Evolutionary conservation across 2,797 vertebrate genomes (phyloP), one percentile per base, ranked within the genome.

Genomic region (Chelmon rostratus): DNA sequence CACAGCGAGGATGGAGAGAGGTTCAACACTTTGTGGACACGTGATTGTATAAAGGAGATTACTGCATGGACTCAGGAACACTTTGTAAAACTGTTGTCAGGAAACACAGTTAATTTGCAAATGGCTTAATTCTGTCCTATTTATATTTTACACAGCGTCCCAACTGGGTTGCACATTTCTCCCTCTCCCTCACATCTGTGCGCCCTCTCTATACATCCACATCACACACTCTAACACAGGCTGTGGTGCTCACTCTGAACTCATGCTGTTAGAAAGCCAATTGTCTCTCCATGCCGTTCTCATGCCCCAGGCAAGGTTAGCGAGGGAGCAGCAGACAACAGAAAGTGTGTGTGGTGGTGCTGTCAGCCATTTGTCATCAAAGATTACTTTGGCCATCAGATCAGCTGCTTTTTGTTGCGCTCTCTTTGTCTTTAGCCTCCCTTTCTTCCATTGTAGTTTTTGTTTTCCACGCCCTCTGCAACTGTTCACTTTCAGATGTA

Each of bases 291-390:
- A 1, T 78, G 59, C 54, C 69, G 78, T 66, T 87, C 82, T 78
- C 81, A 56, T 38, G 87, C 90, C 85, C 21, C 52, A 70, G 92
- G 89, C 85, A 82, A 88, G 85, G 89, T 86, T 86, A 88, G 83
- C 38, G 16, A 65, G 68, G 75, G 66, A 82, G 82, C 81, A 70
- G 73, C 69, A 68, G 73, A 81, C 85, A 77, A 59, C 68, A 71
- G 25, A 68, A 33, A 66, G 64, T 38, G 82, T 68, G 69, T 72
- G 79, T 59, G 61, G 54, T 53, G 81, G 35, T 33, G 56, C 57
- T 76, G 77, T 85, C 86, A 85, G 57, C 85, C 69, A 63, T 87
- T 84, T 81, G 73, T 86, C 86, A 88, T 78, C 72, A 68, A 52
- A 76, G 79, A 73, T 72, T n/a, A 67, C 62, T 73, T 21, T 46